Conservation (phyloP, 2,113 vertebrate genomes). For the Trichomycterus rosablanca region DNA sequence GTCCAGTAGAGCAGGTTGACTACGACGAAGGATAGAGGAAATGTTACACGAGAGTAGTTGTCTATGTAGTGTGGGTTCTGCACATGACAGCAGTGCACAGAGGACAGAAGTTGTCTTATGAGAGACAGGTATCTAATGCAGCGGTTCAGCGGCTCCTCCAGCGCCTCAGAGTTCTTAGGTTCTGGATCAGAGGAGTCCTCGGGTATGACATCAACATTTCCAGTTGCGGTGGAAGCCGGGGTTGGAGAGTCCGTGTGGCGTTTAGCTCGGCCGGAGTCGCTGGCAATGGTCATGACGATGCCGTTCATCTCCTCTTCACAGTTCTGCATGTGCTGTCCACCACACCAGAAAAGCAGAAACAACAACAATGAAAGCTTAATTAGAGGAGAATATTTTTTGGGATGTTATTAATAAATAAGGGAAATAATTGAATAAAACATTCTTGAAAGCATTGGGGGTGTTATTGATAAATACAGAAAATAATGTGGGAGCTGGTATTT, state of each 20-base stretch:
- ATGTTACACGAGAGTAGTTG: conserved; percentile 82
- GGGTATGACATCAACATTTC: neutral
- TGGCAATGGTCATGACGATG: conserved; percentile 72
- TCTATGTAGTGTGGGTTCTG: conserved; percentile 88
- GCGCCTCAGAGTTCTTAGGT: conserved; percentile 36
- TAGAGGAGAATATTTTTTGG: no score
- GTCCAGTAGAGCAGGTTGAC: conserved; percentile 88
- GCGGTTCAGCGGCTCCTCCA: conserved; percentile 47
- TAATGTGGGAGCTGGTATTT: no score
- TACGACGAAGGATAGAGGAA: conserved; percentile 79
- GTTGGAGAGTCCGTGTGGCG: conserved; percentile 21
- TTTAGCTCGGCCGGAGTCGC: conserved; percentile 47
- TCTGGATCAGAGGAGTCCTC: conserved; percentile 52
- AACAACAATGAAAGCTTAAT: no score
- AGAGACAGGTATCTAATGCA: conserved; percentile 59
- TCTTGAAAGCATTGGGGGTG: no score
- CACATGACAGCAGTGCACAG: conserved; percentile 74
- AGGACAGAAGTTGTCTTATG: conserved; percentile 64
- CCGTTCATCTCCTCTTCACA: conserved; percentile 76
- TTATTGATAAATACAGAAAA: no score
- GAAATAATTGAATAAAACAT: no score
- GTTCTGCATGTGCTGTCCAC: conserved; percentile 61
- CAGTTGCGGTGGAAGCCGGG: conserved; percentile 27
- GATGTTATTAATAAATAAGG: no score
- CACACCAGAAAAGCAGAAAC: conserved; percentile 41